Base-by-base conservation (phyloP, 2,113 vertebrate genomes). In the Sminthopsis crassicaudata region DNA sequence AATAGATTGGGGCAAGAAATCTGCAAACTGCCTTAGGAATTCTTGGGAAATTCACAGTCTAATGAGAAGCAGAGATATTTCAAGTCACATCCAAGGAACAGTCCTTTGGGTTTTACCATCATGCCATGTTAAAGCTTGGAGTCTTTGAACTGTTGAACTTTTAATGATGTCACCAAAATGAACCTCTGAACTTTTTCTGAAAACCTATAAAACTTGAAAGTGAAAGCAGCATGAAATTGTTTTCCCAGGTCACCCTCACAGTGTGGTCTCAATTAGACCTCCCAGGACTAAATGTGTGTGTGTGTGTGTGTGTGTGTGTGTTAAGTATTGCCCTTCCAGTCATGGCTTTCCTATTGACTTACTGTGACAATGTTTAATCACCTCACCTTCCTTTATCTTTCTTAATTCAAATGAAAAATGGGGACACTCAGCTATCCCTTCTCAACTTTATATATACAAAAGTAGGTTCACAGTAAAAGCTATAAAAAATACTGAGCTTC, bases 101-200 rank as follows among this genome's bases (percentile, higher is more conserved):
- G 89, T 23, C 88, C 94, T 90, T 90, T 95, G 11, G 67, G 50
- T 76, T 96, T 96, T 93, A 92, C 92, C 90, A 92, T 92, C 92
- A 50, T 46, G 57, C n/a, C 89, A 48, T 95, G 90, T n/a, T 94
- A 95, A 91, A 90, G 52, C 22, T 53, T 46, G 88, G 52, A 92
- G 91, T 46, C 22, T 53, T 30, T 93, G 95, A 97, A 97, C 94
- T 93, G 53, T 93, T 97, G 97, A 97, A 96, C 95, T 95, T 91
- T 91, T 94, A 94, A 52, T 92, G 91, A 92, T 94, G 93, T 95
- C 96, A 94, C 96, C 89, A 93, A 52, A 89, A 48, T 97, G 97
- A 97, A 97, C 97, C 97, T 93, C 30, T 96, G 97, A 98, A 97
- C 97, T 94, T 96, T 67, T 91, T 26, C 36, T 57, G 93, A 94